A percentile compares a stretch with the other conserved stretches of the same genome.
Evolutionary conservation across 2,797 vertebrate genomes (phyloP).

Genomic region (Enteromius trimaculatus): DNA sequence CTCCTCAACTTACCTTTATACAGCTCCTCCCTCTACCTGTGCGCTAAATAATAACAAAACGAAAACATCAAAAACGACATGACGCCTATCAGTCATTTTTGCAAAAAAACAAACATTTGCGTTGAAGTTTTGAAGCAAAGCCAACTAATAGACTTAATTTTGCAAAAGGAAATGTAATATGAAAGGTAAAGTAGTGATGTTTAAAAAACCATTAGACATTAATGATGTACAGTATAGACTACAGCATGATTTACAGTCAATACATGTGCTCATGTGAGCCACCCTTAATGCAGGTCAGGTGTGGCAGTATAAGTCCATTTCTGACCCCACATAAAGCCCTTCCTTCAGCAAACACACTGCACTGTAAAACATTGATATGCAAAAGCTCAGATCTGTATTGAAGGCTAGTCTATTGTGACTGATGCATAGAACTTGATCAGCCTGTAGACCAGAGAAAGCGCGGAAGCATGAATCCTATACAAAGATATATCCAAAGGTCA

Average conservation of each 20-base stretch:
- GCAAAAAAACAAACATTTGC: neutral
- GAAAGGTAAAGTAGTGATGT: no score
- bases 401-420: neutral
- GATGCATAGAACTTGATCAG: constrained; percentile 13
- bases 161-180: no score
- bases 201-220: no score
- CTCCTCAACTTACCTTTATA: neutral
- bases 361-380: neutral
- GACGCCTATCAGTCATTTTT: neutral
- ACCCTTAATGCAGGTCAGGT: neutral
- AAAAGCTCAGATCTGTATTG: constrained; percentile 4
- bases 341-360: constrained; percentile 20
- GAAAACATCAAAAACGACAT: neutral
- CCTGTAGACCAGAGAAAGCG: neutral
- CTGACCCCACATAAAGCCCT: neutral
- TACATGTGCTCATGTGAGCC: neutral
- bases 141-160: no score
- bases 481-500: neutral
- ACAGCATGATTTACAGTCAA: neutral
- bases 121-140: neutral
- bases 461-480: neutral
- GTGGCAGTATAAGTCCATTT: neutral
- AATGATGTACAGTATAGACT: no score
- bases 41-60: neutral
- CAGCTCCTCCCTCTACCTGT: constrained; percentile 4